Conservation (phyloP, 2,888 invertebrate species). For the Lasioglossum pauxillum region DNA sequence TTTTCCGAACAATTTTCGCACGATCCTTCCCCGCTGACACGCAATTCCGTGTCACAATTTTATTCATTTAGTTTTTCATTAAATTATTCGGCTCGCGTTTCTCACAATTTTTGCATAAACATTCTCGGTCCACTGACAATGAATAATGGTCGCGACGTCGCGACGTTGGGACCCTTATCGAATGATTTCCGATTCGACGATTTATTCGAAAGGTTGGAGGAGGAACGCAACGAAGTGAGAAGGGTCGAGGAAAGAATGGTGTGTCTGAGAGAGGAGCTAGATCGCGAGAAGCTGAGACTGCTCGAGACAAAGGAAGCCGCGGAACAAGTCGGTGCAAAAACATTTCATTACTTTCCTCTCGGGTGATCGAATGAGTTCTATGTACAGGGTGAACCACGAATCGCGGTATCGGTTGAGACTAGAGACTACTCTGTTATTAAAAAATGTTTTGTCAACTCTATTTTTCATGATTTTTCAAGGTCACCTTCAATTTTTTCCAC, state of each 20-base stretch:
- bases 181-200: not conserved
- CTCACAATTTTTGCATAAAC: not conserved
- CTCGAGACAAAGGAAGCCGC: constrained; percentile 15
- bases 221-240: constrained; percentile 38
- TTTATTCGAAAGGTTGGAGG: constrained; percentile 53
- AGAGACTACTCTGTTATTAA: too few species aligned
- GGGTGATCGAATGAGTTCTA: not conserved
- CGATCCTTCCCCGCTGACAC: too few species aligned
- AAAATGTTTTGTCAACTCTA: too few species aligned
- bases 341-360: not conserved
- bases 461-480: too few species aligned
- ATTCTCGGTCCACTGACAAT: not conserved
- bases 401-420: too few species aligned
- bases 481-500: too few species aligned
- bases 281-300: constrained; percentile 33
- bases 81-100: not conserved
- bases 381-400: too few species aligned
- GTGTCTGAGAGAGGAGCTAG: constrained; percentile 40
- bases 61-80: too few species aligned
- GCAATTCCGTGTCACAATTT: too few species aligned
- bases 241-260: constrained; percentile 47
- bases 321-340: constrained; percentile 25
- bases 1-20: too few species aligned
- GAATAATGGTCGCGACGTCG: not conserved
- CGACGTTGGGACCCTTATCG: not conserved